A percentile compares a stretch with the other conserved stretches of the same genome.
These are phyloP conservation scores for Campylorhamphus procurvoides DNA, from an alignment of 2,113 vertebrate species.

Conservation along the genomic window DNA sequence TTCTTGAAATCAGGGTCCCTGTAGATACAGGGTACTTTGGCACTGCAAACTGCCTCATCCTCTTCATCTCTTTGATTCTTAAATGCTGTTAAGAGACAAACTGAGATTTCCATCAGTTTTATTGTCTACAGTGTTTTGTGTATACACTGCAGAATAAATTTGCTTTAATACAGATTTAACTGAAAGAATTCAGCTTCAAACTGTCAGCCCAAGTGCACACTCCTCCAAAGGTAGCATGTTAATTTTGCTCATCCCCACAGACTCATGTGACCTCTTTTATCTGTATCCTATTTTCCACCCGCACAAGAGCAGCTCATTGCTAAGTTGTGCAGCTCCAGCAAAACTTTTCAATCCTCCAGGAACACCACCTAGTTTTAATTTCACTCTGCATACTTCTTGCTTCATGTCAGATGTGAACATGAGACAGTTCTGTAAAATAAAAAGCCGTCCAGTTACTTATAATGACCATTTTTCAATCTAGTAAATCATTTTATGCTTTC, in stretches of 20 bases:
- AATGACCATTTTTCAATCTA: neutral
- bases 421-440: neutral
- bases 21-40: neutral
- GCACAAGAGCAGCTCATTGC: neutral
- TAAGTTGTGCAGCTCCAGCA: neutral
- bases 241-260: slow-evolving; percentile 3
- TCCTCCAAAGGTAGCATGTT: neutral
- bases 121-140: neutral
- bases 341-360: neutral
- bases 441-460: neutral
- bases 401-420: neutral
- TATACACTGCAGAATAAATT: neutral
- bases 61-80: neutral
- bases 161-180: neutral
- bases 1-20: neutral
- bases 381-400: neutral
- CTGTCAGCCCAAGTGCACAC: neutral
- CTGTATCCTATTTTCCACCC: neutral
- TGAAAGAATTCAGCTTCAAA: slow-evolving; percentile 1
- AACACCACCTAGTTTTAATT: neutral
- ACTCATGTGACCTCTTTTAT: neutral
- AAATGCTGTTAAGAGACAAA: neutral
- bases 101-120: neutral
- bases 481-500: neutral
- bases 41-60: neutral